phyloP scores from a whole-genome alignment of 2,888 invertebrate genomes.

The Tetragonula carbonaria region DNA sequence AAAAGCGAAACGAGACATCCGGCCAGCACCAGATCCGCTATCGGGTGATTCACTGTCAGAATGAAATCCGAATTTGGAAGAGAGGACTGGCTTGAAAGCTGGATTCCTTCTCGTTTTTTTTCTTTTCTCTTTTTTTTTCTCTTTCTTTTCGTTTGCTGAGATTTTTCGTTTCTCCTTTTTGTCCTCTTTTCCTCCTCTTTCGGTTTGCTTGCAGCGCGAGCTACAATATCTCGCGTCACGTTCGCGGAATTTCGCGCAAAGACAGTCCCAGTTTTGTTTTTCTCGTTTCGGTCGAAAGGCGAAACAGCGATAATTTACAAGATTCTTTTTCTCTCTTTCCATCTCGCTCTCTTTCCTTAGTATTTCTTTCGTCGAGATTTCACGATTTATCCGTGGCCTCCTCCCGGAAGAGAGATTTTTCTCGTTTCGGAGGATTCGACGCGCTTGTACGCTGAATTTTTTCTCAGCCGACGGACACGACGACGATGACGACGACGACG shows the following conservation, averaged over 20 bases:
- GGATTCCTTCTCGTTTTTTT: background rate
- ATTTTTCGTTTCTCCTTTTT: background rate
- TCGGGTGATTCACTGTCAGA: constrained; percentile 45
- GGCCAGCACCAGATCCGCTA: constrained; percentile 38
- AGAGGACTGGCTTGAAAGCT: background rate
- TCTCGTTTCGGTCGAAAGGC: no score
- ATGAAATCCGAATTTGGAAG: constrained; percentile 45
- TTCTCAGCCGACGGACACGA: no score
- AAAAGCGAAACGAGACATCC: constrained; percentile 55
- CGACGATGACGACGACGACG: background rate
- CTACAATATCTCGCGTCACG: constrained; percentile 1
- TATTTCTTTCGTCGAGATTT: background rate
- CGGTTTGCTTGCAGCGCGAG: no score
- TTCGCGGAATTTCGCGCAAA: background rate
- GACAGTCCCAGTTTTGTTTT: background rate
- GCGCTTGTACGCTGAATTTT: background rate
- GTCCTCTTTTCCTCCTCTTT: background rate
- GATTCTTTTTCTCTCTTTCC: no score
- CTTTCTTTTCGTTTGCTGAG: background rate
- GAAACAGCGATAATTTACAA: constrained; percentile 2
- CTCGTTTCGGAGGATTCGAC: background rate
- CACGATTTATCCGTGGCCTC: background rate
- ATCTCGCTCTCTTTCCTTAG: no score
- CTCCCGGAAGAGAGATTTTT: background rate
- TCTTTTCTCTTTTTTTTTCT: background rate